Base-by-base conservation (phyloP, 2,888 invertebrate genomes). In the Fabriciana adippe region DNA sequence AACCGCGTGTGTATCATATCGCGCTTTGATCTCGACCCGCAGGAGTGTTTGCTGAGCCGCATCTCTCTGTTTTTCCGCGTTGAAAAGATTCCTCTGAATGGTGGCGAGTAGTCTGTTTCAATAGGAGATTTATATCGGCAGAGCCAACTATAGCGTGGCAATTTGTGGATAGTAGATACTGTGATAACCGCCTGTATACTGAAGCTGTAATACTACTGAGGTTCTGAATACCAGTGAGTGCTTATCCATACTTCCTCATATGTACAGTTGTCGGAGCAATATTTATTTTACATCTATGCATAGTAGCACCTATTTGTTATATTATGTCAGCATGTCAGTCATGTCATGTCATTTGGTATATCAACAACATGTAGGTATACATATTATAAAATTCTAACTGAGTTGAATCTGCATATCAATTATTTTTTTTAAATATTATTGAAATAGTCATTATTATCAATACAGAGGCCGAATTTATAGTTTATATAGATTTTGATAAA, bases 41-140 rank as follows among this genome's bases (percentile, higher is more conserved):
- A 72, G 83, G 86, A 90, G 91, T 90, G 90, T 91, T 90, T 90
- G 85, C 74, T 71, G 72, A 71, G 72, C 64, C 74, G 71, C 72
- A 87, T 83, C 87, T 85, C 87, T 82, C 78, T 91, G 88, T 91
- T 89, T 92, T 89, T 88, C 83, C 81, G 69, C 71, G 78, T 81
- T 90, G 89, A 90, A 91, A 85, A 81, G 87, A 83, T 79, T 78
- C 78, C 74, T 77, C 80, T 81, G 86, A 90, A 90, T 88, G 85
- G 82, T 75, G 35, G 76, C 79, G 83, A 79, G 74, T 67, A 74
- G 73, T 71, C 72, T 73, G 77, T 78, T 79, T 79, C 78, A 79
- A 78, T 78, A 86, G 88, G 79, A 89, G 90, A 91, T 91, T 88
- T 89, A 89, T 90, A 91, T 90, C 90, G 89, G 82, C 78, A 84